phyloP scores from a whole-genome alignment of 2,113 vertebrate genomes.

The Machaerirhynchus nigripectus region DNA sequence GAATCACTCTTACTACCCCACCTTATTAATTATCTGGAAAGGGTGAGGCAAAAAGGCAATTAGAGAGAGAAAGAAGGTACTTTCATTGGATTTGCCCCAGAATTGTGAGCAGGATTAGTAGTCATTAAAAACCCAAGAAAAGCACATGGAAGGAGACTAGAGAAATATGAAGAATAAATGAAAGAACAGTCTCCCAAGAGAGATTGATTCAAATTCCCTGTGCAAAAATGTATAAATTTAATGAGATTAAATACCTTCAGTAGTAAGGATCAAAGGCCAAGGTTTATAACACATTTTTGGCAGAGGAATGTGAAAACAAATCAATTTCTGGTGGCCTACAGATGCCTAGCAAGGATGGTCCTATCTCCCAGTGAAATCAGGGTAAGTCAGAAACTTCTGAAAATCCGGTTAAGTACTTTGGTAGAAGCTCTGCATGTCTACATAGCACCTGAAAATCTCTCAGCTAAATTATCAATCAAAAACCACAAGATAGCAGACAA shows the following conservation, averaged over 20 bases:
- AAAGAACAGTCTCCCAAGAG: neutral
- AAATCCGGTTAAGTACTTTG: neutral
- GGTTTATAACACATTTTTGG: neutral
- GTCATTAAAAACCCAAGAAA: neutral
- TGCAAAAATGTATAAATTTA: neutral
- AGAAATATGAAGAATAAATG: neutral
- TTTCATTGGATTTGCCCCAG: neutral
- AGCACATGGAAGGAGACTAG: neutral
- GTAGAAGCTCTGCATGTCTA: neutral
- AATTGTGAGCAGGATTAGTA: neutral
- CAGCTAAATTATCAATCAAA: neutral
- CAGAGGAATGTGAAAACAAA: neutral
- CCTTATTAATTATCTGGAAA: neutral
- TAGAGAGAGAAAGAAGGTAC: neutral
- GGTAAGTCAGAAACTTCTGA: neutral
- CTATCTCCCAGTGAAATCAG: neutral
- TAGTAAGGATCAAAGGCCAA: neutral
- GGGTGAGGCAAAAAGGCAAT: neutral
- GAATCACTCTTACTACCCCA: neutral
- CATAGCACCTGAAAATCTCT: neutral
- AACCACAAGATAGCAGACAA: neutral
- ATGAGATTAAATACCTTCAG: constrained; percentile 4
- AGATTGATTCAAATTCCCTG: neutral
- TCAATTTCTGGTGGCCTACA: neutral
- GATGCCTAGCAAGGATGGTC: neutral